Evolutionary conservation across 2,113 vertebrate genomes (phyloP).

Genomic region (Motacilla alba): DNA sequence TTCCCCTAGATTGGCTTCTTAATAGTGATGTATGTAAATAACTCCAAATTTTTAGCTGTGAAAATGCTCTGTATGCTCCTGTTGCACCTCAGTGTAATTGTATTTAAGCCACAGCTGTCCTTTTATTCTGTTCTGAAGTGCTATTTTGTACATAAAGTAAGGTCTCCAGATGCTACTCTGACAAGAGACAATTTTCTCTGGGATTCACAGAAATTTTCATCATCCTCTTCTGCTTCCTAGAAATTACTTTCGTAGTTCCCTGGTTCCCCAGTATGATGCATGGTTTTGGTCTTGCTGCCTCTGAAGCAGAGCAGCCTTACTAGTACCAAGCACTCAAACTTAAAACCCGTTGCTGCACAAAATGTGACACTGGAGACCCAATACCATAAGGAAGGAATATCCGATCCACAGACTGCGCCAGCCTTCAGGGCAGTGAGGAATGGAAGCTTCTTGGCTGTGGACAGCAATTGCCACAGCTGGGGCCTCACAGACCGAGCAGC

Average conservation of each 20-base stretch:
- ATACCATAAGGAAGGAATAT: slow-evolving; percentile 97
- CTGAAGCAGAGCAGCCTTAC: not conserved
- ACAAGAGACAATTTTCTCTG: not conserved
- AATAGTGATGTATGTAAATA: not conserved
- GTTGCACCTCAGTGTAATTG: not conserved
- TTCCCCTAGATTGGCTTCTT: not conserved
- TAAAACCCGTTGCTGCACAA: not conserved
- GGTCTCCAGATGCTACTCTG: not conserved
- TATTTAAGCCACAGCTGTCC: not conserved
- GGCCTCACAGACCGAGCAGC: slow-evolving; percentile 95
- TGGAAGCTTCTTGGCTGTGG: slow-evolving; percentile 92
- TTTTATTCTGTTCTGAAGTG: not conserved
- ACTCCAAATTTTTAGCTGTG: not conserved
- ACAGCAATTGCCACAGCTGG: slow-evolving; percentile 93
- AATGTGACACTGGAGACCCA: not conserved
- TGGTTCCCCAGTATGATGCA: not conserved
- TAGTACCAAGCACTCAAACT: not conserved
- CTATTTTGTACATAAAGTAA: not conserved
- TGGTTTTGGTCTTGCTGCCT: not conserved
- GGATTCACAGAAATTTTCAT: not conserved
- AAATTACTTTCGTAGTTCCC: not conserved
- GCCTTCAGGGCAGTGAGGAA: slow-evolving; percentile 90
- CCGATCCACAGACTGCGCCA: slow-evolving; percentile 98
- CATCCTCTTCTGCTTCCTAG: not conserved
- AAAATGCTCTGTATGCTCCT: not conserved